Evolutionary conservation across 2,113 vertebrate species (phyloP), one percentile per base, ranked within the genome.

Genomic region (Onychostruthus taczanowskii): DNA sequence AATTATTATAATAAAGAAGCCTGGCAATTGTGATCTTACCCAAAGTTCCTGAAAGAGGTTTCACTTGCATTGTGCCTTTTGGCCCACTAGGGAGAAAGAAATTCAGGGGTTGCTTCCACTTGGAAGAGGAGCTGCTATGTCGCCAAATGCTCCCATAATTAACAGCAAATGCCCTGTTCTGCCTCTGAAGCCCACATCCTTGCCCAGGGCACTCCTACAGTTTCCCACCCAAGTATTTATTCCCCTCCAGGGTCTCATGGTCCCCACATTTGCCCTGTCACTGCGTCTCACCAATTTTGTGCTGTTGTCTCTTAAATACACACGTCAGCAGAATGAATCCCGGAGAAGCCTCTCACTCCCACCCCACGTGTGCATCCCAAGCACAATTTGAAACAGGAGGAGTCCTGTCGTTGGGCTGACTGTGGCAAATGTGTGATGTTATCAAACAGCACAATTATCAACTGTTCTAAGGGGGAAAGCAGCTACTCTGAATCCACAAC

Each of bases 1-100:
- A 90, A 91, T 91, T 89, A 84, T 84, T 66, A 63, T 61, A 66
- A 79, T 89, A 87, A 84, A 92, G 70, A 82, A 91, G 67, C 39
- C 41, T 73, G 39, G 53, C 37, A 89, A 61, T 9, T n/a, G 23
- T 28, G 7, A 69, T 91, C 52, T 69, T 69, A 55, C 74, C 64
- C 81, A 73, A 89, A 89, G 41, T 37, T 78, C n/a, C 78, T 58
- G 41, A 76, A 75, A 61, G 27, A 76, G 14, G 37, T 68, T 87
- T 68, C 49, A 44, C 35, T 82, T 92, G n/a, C 28, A 22, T 35
- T 87, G 33, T 14, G 77, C 11, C 74, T 91, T 94, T 64, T 84
- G 82, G 66, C 28, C 53, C 44, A n/a, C 44, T 7, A 15, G 35
- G 27, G 50, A 78, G 52, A 78, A 70, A 61, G 81, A 82, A 90